Base-by-base conservation (phyloP, 2,888 invertebrate genomes). In the Aquatica leii region DNA sequence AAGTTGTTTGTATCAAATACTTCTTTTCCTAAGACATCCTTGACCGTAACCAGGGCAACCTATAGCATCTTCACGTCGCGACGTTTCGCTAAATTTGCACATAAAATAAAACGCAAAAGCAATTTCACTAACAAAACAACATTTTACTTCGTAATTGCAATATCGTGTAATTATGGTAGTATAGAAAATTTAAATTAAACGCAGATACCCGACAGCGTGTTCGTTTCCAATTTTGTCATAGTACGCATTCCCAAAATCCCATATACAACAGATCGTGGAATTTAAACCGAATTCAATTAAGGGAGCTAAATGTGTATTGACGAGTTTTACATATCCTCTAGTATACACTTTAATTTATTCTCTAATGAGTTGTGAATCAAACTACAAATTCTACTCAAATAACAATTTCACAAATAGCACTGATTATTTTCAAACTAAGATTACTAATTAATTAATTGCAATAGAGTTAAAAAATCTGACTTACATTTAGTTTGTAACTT, bases 31-130 rank as follows among this genome's bases (percentile, higher is more conserved):
- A 35, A 46, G 41, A 40, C 14, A 61, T 35, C 65, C 65, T 65
- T 65, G 65, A 65, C 61, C 65, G 65, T 65, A 54, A 61, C 65
- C 61, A 65, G 48, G 65, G 60, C 52, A 65, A 65, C 64, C 21
- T 5, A 35, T 52, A 52, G 35, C 58, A 52, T 64, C 56, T 52
- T 43, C 20, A 59, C n/a, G n/a, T 31, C 64, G 59, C 51, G 51
- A n/a, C 40, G 41, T 56, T 51, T 64, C 53, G 40, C 24, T 21
- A 58, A 31, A 43, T 57, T 54, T 55, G 12, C 21, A 41, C 35
- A 14, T 6, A 21, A 17, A 24, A 48, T 35, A 12, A 11, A 24
- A 12, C 40, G 21, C 35, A 37, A 41, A 31, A 49, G 34, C 35
- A 14, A 41, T 24, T 14, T 46, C 5, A 18, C 18, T 37, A 17